These are phyloP conservation scores for Eurosta solidaginis DNA, from an alignment of 1,140 invertebrate species.

Conservation along the genomic window DNA sequence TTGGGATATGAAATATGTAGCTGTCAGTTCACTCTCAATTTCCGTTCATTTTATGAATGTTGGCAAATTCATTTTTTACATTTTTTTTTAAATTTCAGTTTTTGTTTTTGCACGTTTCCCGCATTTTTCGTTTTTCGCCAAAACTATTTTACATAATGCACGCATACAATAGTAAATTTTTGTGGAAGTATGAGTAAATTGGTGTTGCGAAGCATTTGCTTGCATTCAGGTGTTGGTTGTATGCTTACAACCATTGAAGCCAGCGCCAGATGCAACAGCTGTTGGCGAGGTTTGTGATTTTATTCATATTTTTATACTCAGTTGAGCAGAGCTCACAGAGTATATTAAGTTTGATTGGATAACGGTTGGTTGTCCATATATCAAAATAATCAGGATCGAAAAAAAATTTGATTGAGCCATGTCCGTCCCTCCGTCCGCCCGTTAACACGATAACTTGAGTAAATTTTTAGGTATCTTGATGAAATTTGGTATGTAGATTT, in stretches of 20 bases:
- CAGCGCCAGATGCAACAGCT: neutral
- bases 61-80: neutral
- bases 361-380: no score
- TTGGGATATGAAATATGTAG: neutral
- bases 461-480: no score
- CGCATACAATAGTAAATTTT: neutral
- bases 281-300: no score
- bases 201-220: neutral
- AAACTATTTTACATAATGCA: neutral
- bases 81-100: neutral
- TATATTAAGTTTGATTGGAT: no score
- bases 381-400: no score
- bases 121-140: neutral
- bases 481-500: no score
- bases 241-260: neutral
- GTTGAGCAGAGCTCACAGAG: no score
- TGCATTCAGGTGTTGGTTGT: neutral
- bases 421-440: no score
- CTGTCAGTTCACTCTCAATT: slow-evolving; percentile 5
- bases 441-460: no score
- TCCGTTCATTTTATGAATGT: neutral
- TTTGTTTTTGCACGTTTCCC: neutral
- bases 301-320: no score
- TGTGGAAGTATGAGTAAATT: neutral
- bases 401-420: no score